Evolutionary conservation across 37 sponge, comb jelly and placozoan species (phyloP).

Genomic region (Eunapius fragilis): DNA sequence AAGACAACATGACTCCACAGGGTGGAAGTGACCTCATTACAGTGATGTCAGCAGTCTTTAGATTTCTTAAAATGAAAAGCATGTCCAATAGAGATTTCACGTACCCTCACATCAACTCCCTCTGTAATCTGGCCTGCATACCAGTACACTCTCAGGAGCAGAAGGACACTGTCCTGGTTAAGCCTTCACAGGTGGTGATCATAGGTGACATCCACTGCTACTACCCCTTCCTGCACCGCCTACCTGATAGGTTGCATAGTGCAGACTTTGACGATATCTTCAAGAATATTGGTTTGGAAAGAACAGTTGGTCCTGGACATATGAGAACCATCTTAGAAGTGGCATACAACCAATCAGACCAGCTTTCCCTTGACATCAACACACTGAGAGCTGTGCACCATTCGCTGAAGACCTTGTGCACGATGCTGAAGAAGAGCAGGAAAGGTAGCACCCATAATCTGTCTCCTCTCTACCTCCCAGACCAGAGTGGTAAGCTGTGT

Average conservation of each 20-base stretch:
- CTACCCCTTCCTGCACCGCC: constrained; percentile 41
- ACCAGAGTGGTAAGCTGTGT: background rate
- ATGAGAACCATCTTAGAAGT: constrained; percentile 26
- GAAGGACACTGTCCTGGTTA: constrained; percentile 27
- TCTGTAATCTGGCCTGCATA: background rate
- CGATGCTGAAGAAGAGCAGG: background rate
- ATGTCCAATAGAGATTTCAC: too few relatives aligned
- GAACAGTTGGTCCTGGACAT: constrained; percentile 10
- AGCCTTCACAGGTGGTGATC: constrained; percentile 33
- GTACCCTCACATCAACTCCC: background rate
- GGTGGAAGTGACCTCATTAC: background rate
- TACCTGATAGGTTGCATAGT: constrained; percentile 4
- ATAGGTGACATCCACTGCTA: background rate
- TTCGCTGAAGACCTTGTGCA: background rate
- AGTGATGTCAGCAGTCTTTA: constrained; percentile 4
- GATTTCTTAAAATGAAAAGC: constrained; percentile 7
- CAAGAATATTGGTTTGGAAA: constrained; percentile 8
- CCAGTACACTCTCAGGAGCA: background rate
- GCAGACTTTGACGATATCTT: background rate
- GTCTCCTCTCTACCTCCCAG: constrained; percentile 36
- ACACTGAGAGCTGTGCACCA: constrained; percentile 2
- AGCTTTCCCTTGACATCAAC: constrained; percentile 15
- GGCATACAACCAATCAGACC: constrained; percentile 2
- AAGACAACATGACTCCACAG: background rate
- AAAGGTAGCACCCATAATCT: background rate